Percentiles rank a stretch among this genome's conserved stretches.
phyloP scores from a whole-genome alignment of 2,888 invertebrate genomes.

The Cephalotes varians region DNA sequence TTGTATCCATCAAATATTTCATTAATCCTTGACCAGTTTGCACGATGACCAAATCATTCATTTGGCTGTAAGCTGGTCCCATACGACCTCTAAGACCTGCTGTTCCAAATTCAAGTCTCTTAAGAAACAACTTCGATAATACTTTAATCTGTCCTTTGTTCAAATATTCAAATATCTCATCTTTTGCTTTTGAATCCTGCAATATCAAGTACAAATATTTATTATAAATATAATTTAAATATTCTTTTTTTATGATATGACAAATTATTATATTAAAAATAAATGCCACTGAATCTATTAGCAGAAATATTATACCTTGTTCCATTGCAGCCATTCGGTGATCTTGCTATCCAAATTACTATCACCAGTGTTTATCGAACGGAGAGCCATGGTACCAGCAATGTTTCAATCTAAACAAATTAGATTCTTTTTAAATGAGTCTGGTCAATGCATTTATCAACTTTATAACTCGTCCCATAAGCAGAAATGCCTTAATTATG shows the following conservation, averaged over 20 bases:
- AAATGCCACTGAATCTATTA: background rate
- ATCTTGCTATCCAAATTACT: conserved; percentile 89
- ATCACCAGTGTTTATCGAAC: conserved; percentile 86
- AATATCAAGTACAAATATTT: conserved; percentile 1
- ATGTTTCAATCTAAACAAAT: background rate
- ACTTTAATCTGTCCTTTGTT: conserved; percentile 87
- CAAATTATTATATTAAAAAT: conserved; percentile 45
- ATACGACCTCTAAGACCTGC: conserved; percentile 97
- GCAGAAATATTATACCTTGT: conserved; percentile 87
- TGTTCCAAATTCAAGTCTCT: conserved; percentile 95
- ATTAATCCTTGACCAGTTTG: conserved; percentile 97
- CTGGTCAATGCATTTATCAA: background rate
- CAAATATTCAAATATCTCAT: conserved; percentile 89
- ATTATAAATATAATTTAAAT: background rate
- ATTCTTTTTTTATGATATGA: background rate
- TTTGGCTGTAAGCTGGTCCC: conserved; percentile 96
- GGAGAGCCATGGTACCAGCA: conserved; percentile 55
- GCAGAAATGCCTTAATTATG: background rate
- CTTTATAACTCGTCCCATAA: background rate
- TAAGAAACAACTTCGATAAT: conserved; percentile 89
- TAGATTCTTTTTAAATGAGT: background rate
- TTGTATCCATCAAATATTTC: conserved; percentile 90
- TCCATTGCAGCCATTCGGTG: conserved; percentile 91
- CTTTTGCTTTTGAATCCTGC: conserved; percentile 89
- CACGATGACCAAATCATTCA: conserved; percentile 98